Evolutionary conservation across 2,888 invertebrate species (phyloP), one percentile per base, ranked within the genome.

Genomic region (Cheilosia urbana): DNA sequence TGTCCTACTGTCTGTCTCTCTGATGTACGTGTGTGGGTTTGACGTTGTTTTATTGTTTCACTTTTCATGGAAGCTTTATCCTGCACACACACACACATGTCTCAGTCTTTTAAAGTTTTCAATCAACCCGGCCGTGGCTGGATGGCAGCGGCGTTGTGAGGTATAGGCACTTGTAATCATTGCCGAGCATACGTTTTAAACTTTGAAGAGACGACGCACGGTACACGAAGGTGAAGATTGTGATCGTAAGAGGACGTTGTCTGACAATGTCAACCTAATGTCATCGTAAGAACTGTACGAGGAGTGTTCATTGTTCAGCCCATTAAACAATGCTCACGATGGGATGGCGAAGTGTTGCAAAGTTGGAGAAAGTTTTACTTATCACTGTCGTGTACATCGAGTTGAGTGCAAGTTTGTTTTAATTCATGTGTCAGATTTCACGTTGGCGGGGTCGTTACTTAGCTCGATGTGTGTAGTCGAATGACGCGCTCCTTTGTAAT

Each of bases 71-170:
- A 63, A 68, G 53, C 55, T 42, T 51, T 51, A 17, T 19, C 30
- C 30, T 30, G 2, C 7, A 19, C n/a, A 69, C 17, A 27, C 19
- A 62, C 30, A 53, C 53, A 42, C 37, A 49, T 71, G 42, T 47
- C 21, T 49, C 55, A n/a, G 55, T 69, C 71, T 45, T 45, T 53
- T 55, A 34, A 53, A 62, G 62, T 63, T 71, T 63, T 78, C 77
- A 78, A 71, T 78, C 77, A 69, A 77, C 24, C 24, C 37, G 17
- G 7, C 71, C 40, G 63, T 49, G 57, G 27, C 9, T 11, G 40
- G 69, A 30, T 34, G 40, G 27, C 27, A 6, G 27, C 27, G 27
- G 27, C 27, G 27, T 27, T 34, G 49, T 5, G n/a, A 15, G 17
- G 4, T 13, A 47, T 47, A 24, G 47, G 49, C 37, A 37, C 15